These are phyloP conservation scores for Sinosuthora webbiana DNA, from an alignment of 2,113 vertebrate genomes.

Conservation along the genomic window DNA sequence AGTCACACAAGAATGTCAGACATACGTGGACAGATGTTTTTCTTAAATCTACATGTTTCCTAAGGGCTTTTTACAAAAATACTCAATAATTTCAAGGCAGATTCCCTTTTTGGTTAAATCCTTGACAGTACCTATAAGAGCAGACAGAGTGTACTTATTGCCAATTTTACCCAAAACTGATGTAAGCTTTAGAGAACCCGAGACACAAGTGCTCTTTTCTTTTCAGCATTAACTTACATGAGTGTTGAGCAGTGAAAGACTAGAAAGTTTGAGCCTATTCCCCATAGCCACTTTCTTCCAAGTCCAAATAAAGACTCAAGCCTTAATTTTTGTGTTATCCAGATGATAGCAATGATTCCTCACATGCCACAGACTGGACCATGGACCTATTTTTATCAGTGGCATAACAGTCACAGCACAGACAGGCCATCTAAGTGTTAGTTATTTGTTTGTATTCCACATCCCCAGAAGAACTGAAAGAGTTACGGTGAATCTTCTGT, in stretches of 20 bases:
- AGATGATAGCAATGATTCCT: slow-evolving; percentile 5
- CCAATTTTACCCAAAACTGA: not conserved
- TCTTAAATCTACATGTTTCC: not conserved
- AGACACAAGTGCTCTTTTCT: not conserved
- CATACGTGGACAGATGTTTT: rapidly evolving
- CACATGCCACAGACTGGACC: not conserved
- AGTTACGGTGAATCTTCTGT: not conserved
- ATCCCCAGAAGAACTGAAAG: not conserved
- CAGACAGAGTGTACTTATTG: not conserved
- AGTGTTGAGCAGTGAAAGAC: not conserved
- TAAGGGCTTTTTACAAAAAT: not conserved
- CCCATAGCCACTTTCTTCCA: not conserved
- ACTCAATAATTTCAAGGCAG: not conserved
- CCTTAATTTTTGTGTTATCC: slow-evolving; percentile 2
- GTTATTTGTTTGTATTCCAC: not conserved
- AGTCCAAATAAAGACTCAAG: slow-evolving; percentile 22
- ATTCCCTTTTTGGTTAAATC: not conserved
- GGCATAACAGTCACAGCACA: not conserved
- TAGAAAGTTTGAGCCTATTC: not conserved
- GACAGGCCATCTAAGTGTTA: not conserved
- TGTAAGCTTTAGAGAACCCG: not conserved
- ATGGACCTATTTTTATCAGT: slow-evolving; percentile 25
- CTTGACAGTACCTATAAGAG: not conserved
- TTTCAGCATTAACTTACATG: not conserved
- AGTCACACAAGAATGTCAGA: not conserved